These are phyloP conservation scores for Aricia agestis DNA, from an alignment of 1,140 invertebrate genomes.

Conservation along the genomic window DNA sequence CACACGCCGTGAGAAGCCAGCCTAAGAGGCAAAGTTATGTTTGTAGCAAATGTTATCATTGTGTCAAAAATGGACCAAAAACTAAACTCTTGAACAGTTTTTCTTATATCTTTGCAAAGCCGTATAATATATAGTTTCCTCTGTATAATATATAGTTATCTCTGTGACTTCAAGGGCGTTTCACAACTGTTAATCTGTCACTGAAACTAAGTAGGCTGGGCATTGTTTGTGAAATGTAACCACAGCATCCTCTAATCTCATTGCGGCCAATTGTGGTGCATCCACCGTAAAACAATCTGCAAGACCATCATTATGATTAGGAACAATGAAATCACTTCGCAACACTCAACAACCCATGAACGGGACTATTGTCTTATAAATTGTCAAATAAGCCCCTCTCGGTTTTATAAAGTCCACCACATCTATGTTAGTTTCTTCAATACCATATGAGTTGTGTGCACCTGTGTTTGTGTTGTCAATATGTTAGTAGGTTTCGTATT, in stretches of 20 bases:
- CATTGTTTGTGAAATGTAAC: slow-evolving; percentile 21
- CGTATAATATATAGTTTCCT: no score
- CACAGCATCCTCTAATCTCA: slow-evolving; percentile 26
- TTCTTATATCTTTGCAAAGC: no score
- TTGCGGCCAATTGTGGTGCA: slow-evolving; percentile 32
- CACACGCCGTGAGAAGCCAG: no score
- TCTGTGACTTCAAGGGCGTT: neutral
- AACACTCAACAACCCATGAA: slow-evolving; percentile 61
- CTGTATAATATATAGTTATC: no score
- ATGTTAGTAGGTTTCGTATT: slow-evolving; percentile 20
- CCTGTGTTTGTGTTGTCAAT: slow-evolving; percentile 17
- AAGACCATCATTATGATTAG: slow-evolving; percentile 58
- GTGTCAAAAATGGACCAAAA: no score
- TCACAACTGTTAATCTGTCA: neutral
- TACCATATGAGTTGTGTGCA: slow-evolving; percentile 30
- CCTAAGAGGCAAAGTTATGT: no score
- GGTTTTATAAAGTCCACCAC: slow-evolving; percentile 56
- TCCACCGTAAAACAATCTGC: slow-evolving; percentile 51
- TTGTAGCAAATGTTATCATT: no score
- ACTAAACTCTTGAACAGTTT: no score
- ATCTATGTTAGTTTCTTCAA: slow-evolving; percentile 34
- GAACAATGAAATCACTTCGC: slow-evolving; percentile 64
- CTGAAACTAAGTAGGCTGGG: neutral
- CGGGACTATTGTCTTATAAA: slow-evolving; percentile 59
- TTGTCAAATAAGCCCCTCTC: slow-evolving; percentile 53